Evolutionary conservation across 2,113 vertebrate genomes (phyloP).

Genomic region (Chloropsis hardwickii): DNA sequence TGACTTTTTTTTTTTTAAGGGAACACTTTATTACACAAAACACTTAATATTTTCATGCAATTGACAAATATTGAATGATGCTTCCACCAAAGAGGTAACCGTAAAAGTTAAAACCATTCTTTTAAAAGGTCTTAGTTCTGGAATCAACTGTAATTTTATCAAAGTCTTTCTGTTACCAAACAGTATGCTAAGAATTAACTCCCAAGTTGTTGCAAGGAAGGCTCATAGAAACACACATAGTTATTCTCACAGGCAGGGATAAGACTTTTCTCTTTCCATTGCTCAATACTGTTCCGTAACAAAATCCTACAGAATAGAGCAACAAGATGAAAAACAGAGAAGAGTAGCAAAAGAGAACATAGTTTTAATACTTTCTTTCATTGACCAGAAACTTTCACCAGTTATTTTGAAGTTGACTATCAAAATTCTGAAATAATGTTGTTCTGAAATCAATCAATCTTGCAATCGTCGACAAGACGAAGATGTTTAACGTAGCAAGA

Average conservation of each 20-base stretch:
- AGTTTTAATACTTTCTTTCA: background rate
- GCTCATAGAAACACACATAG: background rate
- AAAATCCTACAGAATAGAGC: background rate
- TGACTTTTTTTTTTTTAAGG: background rate
- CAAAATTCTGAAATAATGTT: background rate
- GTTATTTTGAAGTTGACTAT: background rate
- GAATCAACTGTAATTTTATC: background rate
- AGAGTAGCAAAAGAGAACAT: background rate
- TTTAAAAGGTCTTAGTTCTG: background rate
- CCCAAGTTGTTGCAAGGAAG: background rate
- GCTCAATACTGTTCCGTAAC: background rate
- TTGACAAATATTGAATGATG: background rate
- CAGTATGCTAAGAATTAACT: background rate
- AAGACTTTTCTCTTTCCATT: background rate
- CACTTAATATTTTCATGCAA: background rate
- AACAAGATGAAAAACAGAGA: background rate
- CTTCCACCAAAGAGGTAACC: background rate
- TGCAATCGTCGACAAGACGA: background rate
- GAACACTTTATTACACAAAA: background rate
- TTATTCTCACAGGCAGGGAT: background rate
- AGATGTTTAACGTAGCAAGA: background rate
- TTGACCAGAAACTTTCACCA: background rate
- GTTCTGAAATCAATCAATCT: background rate
- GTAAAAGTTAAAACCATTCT: background rate
- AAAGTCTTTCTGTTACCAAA: background rate